phyloP scores from a whole-genome alignment of 2,113 vertebrate species.

The Elgaria multicarinata region DNA sequence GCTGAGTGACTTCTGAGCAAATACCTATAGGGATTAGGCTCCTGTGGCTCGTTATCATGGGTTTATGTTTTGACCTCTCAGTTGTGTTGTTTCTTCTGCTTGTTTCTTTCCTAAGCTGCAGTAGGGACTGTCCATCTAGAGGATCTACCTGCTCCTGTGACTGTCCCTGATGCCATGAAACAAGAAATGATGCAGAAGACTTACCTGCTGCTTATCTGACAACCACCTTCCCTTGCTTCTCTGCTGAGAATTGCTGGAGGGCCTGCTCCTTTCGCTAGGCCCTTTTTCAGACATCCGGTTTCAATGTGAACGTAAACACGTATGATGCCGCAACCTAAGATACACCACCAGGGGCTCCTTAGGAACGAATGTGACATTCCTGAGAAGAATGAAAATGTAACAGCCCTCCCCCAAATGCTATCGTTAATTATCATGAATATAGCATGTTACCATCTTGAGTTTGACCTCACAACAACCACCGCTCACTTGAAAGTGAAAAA shows the following conservation, averaged over 20 bases:
- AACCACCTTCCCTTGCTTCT: not conserved
- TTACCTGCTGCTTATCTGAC: not conserved
- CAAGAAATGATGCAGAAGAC: not conserved
- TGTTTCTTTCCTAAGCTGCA: not conserved
- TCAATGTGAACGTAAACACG: too few relatives aligned
- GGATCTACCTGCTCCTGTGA: too few relatives aligned
- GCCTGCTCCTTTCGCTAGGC: too few relatives aligned
- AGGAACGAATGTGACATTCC: not conserved
- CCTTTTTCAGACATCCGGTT: not conserved
- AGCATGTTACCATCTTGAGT: not conserved
- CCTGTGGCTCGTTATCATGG: too few relatives aligned
- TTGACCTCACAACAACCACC: not conserved
- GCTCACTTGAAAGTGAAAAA: too few relatives aligned
- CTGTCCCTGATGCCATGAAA: not conserved
- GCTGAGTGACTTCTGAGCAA: not conserved
- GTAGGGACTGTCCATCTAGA: not conserved
- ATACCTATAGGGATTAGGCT: too few relatives aligned
- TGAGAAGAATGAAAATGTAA: not conserved
- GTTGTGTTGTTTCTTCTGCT: not conserved
- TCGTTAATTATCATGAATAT: not conserved
- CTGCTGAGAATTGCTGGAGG: not conserved
- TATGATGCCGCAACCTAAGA: too few relatives aligned
- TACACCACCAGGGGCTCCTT: not conserved
- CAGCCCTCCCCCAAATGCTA: not conserved
- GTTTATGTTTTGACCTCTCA: not conserved